These are phyloP conservation scores for western clawed frog (Xenopus tropicalis) DNA, from an alignment of 2,113 vertebrate species.

Conservation along the genomic window DNA sequence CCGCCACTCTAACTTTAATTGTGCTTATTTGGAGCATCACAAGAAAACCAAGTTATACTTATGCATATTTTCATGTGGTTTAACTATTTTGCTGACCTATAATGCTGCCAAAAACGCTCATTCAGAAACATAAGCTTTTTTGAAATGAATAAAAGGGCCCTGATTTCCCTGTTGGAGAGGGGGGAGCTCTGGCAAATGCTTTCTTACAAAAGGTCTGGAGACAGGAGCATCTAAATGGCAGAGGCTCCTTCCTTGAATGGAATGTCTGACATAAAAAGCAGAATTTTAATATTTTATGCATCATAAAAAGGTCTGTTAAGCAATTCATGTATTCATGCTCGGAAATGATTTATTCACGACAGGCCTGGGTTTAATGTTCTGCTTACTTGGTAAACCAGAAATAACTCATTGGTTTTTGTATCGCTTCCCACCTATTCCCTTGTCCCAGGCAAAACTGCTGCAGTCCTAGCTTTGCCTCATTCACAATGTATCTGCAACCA, in stretches of 20 bases:
- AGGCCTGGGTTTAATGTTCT: neutral
- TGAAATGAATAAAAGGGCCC: too few species aligned
- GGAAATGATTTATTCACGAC: neutral
- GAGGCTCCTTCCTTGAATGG: neutral
- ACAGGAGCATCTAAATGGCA: neutral
- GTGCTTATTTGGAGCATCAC: too few species aligned
- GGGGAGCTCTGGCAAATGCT: too few species aligned
- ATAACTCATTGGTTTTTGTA: neutral
- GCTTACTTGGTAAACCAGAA: neutral
- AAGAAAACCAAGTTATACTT: too few species aligned
- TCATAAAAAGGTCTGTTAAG: slow-evolving; percentile 3
- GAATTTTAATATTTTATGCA: slow-evolving; percentile 1
- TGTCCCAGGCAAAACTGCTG: neutral
- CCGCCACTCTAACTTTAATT: too few species aligned
- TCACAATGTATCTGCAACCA: too few species aligned
- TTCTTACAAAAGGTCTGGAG: neutral
- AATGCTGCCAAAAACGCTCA: too few species aligned
- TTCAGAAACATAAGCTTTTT: too few species aligned
- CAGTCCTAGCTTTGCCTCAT: too few species aligned
- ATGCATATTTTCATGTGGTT: too few species aligned
- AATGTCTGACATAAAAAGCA: neutral
- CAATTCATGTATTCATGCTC: neutral
- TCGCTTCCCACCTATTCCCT: neutral
- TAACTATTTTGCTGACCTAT: too few species aligned
- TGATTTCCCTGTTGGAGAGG: too few species aligned